Evolutionary conservation across 2,113 vertebrate species (phyloP).

Genomic region (Elanoides forficatus): DNA sequence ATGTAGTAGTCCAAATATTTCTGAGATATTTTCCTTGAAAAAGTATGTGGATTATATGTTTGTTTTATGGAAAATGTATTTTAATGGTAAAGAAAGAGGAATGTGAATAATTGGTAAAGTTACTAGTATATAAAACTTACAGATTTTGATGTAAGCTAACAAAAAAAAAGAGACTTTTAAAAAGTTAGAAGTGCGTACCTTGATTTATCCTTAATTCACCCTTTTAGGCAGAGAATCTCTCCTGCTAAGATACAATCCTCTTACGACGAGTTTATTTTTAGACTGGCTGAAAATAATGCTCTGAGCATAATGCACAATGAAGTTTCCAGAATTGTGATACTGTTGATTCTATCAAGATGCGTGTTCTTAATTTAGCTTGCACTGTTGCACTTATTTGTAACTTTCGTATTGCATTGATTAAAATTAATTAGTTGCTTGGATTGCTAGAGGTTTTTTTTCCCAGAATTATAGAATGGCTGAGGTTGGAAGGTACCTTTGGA

Average conservation of each 20-base stretch:
- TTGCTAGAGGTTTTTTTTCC: background rate
- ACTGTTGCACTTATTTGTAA: background rate
- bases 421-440: background rate
- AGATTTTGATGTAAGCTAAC: background rate
- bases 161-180: background rate
- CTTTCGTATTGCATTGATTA: background rate
- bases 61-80: background rate
- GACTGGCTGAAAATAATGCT: constrained; percentile 28
- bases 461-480: background rate
- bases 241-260: constrained; percentile 24
- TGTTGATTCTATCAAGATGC: background rate
- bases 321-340: background rate
- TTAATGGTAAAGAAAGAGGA: background rate
- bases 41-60: background rate
- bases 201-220: constrained; percentile 41
- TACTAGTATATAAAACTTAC: background rate
- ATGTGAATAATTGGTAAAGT: background rate
- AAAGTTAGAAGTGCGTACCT: background rate
- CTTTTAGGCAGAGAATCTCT: constrained; percentile 17
- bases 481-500: background rate
- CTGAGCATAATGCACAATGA: background rate
- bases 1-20: background rate
- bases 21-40: background rate
- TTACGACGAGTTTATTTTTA: constrained; percentile 42
- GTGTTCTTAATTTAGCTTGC: background rate